These are phyloP conservation scores for Cottus gobio DNA, from an alignment of 2,113 vertebrate genomes.

Conservation along the genomic window DNA sequence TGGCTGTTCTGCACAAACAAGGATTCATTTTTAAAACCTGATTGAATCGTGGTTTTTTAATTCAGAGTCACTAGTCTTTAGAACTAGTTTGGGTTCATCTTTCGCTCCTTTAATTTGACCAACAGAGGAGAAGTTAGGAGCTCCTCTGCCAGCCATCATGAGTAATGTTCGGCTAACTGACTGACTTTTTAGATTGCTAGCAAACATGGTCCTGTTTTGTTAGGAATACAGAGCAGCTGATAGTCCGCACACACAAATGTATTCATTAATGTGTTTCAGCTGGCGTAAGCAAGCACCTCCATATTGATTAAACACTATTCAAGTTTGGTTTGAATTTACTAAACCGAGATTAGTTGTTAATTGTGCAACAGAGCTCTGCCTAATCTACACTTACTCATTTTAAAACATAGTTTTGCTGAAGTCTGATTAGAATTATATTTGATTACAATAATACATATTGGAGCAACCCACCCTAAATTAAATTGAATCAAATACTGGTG, in stretches of 20 bases:
- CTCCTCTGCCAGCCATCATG: too few species aligned
- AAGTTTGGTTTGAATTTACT: too few species aligned
- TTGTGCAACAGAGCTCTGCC: too few species aligned
- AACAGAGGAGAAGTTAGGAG: not conserved
- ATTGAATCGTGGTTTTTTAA: not conserved
- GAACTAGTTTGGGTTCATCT: not conserved
- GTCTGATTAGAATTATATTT: too few species aligned
- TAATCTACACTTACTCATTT: too few species aligned
- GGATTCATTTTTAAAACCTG: too few species aligned
- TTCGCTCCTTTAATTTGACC: not conserved
- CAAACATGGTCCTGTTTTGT: not conserved
- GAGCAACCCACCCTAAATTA: too few species aligned
- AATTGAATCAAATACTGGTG: not conserved
- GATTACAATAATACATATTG: too few species aligned
- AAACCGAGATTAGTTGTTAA: too few species aligned
- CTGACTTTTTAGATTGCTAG: not conserved
- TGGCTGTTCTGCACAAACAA: not conserved
- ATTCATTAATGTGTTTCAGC: not conserved
- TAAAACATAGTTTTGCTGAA: not conserved
- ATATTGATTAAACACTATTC: too few species aligned
- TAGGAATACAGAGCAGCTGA: not conserved
- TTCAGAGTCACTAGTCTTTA: not conserved
- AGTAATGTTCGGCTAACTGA: too few species aligned
- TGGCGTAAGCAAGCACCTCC: too few species aligned
- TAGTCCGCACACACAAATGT: not conserved